Percentiles rank a stretch among this genome's conserved stretches.
phyloP scores from a whole-genome alignment of 2,113 vertebrate genomes.

The Corynorhinus townsendii region DNA sequence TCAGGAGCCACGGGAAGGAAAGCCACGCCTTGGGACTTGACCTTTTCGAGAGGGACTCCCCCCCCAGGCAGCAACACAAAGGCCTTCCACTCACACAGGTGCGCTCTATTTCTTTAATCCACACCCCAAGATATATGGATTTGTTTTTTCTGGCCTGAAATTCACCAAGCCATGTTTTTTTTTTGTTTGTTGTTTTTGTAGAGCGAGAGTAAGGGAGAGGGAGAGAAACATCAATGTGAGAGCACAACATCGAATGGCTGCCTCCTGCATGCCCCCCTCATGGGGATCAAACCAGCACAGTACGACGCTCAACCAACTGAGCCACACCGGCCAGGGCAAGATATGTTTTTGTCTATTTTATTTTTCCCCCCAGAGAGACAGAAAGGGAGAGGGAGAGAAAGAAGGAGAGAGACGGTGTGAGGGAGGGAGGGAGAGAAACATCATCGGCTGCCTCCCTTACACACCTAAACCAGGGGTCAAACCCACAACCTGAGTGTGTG shows the following conservation, averaged over 20 bases:
- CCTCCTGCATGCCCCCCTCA: too few species aligned
- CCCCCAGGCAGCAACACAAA: background rate
- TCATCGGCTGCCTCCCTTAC: background rate
- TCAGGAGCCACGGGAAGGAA: background rate
- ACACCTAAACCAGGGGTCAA: background rate
- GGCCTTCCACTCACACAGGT: accelerated
- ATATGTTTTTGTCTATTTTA: too few species aligned
- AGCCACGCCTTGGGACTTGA: background rate
- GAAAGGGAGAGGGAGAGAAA: too few species aligned
- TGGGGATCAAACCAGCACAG: too few species aligned
- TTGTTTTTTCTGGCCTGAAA: background rate
- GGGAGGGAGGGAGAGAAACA: background rate
- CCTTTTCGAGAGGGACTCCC: background rate
- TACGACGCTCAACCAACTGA: too few species aligned
- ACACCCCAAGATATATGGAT: background rate
- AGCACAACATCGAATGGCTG: too few species aligned
- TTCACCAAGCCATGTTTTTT: background rate
- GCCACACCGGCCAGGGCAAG: too few species aligned
- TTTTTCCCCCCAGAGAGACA: too few species aligned
- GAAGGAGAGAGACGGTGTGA: too few species aligned
- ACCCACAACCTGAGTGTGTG: background rate
- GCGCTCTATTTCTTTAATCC: background rate
- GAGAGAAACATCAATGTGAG: background rate
- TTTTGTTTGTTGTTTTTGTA: too few species aligned
- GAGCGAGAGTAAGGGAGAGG: background rate